phyloP scores from a whole-genome alignment of 1,140 invertebrate species.

The Rhagoletis pomonella region DNA sequence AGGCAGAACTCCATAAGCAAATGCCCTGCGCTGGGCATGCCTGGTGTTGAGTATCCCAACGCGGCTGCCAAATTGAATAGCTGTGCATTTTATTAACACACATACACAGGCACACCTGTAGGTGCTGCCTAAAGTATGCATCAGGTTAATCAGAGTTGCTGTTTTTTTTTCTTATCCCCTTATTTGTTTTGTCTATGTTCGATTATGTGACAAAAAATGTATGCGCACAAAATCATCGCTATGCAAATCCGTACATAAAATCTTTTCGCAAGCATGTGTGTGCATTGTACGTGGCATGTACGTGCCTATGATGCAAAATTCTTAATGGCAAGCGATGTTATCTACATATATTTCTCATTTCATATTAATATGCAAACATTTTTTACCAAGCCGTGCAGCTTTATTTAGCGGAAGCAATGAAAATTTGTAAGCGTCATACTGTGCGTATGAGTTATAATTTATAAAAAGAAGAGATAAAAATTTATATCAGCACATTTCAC shows the following conservation, averaged over 20 bases:
- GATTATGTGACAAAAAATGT: background rate
- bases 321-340: background rate
- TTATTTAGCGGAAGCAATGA: background rate
- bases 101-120: background rate
- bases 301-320: background rate
- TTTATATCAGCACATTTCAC: too few species aligned
- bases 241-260: background rate
- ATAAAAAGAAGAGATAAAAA: background rate
- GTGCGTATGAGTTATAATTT: slow-evolving; percentile 30
- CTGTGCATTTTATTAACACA: background rate
- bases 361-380: slow-evolving; percentile 2
- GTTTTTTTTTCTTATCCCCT: background rate
- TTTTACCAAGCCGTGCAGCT: background rate
- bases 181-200: background rate
- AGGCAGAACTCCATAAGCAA: too few species aligned
- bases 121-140: background rate
- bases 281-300: background rate
- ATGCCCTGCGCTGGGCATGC: too few species aligned
- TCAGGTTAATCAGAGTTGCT: background rate
- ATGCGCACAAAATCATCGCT: background rate
- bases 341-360: background rate
- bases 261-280: too few species aligned
- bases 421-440: background rate
- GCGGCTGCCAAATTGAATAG: background rate
- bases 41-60: background rate